These are phyloP conservation scores for Dunckerocampus dactyliophorus DNA, from an alignment of 2,113 vertebrate species.

Conservation along the genomic window DNA sequence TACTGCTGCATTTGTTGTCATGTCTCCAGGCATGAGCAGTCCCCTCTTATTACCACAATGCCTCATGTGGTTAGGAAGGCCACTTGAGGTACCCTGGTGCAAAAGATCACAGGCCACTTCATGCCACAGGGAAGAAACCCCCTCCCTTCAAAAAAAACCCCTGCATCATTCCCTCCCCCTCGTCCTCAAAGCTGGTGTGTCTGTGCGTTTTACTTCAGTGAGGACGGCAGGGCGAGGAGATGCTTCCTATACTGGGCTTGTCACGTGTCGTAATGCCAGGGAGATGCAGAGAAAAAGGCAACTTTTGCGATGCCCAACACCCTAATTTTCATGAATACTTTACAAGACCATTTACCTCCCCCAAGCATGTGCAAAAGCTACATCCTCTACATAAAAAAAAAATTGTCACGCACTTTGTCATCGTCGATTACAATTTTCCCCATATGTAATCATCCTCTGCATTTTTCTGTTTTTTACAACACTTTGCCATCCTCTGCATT, in stretches of 20 bases:
- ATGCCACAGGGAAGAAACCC: slow-evolving; percentile 65
- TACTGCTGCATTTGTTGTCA: slow-evolving; percentile 42
- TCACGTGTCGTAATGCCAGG: slow-evolving; percentile 45
- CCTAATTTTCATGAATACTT: no score
- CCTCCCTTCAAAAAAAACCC: slow-evolving; percentile 29
- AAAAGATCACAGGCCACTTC: slow-evolving; percentile 68
- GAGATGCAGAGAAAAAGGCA: neutral
- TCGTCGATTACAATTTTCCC: no score
- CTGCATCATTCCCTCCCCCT: slow-evolving; percentile 36
- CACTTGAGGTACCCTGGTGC: slow-evolving; percentile 63
- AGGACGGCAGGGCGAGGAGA: slow-evolving; percentile 56
- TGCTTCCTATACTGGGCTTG: slow-evolving; percentile 62
- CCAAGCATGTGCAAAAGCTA: no score
- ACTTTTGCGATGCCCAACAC: no score
- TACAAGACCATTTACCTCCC: no score
- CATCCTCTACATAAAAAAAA: no score
- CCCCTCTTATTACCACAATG: slow-evolving; percentile 57
- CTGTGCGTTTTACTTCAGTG: slow-evolving; percentile 54
- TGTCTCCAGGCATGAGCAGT: slow-evolving; percentile 52
- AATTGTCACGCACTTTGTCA: no score
- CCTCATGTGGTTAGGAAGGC: slow-evolving; percentile 61
- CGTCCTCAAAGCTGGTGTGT: slow-evolving; percentile 63
- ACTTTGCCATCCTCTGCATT: no score
- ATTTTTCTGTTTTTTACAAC: no score
- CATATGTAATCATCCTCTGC: no score